Base-by-base conservation (phyloP, 1,140 invertebrate species). In the Lepidurus couesii region DNA sequence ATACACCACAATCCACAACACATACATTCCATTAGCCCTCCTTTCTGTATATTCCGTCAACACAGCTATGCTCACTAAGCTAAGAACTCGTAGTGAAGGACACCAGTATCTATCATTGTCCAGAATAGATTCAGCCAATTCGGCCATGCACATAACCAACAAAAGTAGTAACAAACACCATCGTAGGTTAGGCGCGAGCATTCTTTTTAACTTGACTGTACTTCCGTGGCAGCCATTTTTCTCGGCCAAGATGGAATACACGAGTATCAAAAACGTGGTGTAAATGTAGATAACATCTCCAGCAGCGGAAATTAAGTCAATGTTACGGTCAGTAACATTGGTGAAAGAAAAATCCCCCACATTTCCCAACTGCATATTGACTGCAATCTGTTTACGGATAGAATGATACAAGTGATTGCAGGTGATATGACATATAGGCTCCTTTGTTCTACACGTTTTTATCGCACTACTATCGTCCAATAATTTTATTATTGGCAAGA, bases 141-240 rank as follows among this genome's bases (percentile, higher is more conserved):
- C 53, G 53, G n/a, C n/a, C n/a, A 65, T 21, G 53, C 13, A n/a
- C 13, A 65, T 5, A n/a, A 21, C 13, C 21, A 65, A 21, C 53
- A 65, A 65, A 65, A 65, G 21, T 65, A 65, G 53, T 65, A 65
- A n/a, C 53, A 65, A 65, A 65, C 53, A 65, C 53, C 53, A 65
- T 21, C 53, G 16, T 7, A 65, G 53, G 21, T 65, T 65, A 5
- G 16, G 16, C 9, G 16, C 53, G 16, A 5, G 8, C 53, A 65
- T 65, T 21, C 53, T 65, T 65, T 65, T 65, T 65, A 16, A 7
- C 21, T 65, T 65, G 16, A 65, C 53, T 65, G 21, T 65, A 65
- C 16, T 65, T 65, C 53, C 16, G 3, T 21, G 16, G 6, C 16
- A 21, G 21, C 53, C 16, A 4, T 7, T 65, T 65, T 65, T 65